phyloP scores from a whole-genome alignment of 2,113 vertebrate genomes.

The Australoheros scitulus region DNA sequence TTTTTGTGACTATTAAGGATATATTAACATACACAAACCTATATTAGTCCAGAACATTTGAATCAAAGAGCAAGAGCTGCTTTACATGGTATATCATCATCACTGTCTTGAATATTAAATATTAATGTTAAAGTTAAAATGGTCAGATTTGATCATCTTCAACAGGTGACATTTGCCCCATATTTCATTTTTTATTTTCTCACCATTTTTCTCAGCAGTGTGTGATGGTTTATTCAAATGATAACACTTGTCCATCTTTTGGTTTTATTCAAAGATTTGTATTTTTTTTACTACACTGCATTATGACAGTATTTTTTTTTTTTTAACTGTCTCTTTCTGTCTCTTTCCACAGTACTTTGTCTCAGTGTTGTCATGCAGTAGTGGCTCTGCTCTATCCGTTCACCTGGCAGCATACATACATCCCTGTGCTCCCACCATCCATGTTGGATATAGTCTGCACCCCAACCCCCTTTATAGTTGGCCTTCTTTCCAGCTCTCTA shows the following conservation, averaged over 20 bases:
- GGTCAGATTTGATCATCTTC: background rate
- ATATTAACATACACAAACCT: background rate
- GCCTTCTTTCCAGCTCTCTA: slow-evolving; percentile 93
- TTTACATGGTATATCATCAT: background rate
- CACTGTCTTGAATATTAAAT: background rate
- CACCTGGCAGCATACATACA: slow-evolving; percentile 92
- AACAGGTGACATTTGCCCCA: no score
- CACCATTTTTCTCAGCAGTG: no score
- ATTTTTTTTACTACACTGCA: background rate
- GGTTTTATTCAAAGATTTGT: slow-evolving; percentile 4
- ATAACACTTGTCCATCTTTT: background rate
- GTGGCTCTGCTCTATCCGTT: slow-evolving; percentile 93
- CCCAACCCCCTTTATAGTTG: slow-evolving; percentile 93
- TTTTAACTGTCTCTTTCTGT: slow-evolving; percentile 3
- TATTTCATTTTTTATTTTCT: no score
- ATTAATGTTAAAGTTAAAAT: background rate
- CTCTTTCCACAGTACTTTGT: slow-evolving; percentile 85
- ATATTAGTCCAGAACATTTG: background rate
- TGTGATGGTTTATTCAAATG: background rate
- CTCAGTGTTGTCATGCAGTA: slow-evolving; percentile 91
- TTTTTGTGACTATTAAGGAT: background rate
- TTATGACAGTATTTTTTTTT: background rate
- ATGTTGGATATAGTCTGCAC: slow-evolving; percentile 98
- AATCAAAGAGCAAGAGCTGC: background rate
- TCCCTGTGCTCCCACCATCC: slow-evolving; percentile 90